Conservation (phyloP, 2,113 vertebrate species). For the Illadopsis cleaveri region DNA sequence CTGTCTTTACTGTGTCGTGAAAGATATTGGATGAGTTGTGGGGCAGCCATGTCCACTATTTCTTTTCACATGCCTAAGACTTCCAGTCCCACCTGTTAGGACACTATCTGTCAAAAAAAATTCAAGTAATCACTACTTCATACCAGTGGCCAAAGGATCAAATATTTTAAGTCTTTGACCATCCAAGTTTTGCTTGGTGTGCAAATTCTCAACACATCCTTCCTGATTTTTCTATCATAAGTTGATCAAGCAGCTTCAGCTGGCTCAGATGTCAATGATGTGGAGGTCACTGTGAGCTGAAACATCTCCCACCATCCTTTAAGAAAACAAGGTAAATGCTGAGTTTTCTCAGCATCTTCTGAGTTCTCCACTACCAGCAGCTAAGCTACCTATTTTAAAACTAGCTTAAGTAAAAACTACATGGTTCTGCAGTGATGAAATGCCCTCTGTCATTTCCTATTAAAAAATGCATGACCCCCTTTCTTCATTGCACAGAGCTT, state of each 20-base stretch:
- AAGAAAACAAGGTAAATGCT: neutral
- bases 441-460: neutral
- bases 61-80: neutral
- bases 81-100: neutral
- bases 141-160: neutral
- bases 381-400: neutral
- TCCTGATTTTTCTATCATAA: neutral
- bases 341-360: neutral
- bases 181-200: neutral
- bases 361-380: neutral
- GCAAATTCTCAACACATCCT: neutral
- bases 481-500: neutral
- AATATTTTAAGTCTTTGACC: neutral
- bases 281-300: neutral
- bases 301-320: neutral
- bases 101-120: neutral
- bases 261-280: neutral
- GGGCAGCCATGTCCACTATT: neutral
- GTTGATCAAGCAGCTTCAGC: neutral
- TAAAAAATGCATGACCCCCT: conserved; percentile 15
- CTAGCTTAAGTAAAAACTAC: neutral
- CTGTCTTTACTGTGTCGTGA: neutral
- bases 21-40: neutral
- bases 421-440: neutral
- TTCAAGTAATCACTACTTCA: neutral